Evolutionary conservation across 1,140 invertebrate species (phyloP).

Genomic region (Diuraphis noxia): DNA sequence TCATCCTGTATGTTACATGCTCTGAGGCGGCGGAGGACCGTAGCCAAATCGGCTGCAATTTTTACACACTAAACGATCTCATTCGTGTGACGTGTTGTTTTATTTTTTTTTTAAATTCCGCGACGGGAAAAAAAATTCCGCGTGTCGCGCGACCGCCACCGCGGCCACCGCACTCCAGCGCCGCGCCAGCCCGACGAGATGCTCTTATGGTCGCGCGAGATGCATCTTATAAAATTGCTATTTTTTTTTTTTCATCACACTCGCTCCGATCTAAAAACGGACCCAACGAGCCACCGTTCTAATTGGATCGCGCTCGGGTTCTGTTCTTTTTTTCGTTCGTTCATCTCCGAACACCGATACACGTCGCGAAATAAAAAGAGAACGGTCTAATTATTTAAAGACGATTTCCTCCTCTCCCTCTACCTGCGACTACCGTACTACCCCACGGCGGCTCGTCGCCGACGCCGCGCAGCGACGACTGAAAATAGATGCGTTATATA

Average conservation of each 20-base stretch:
- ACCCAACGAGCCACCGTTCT: not conserved
- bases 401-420: not conserved
- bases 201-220: not conserved
- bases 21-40: not conserved
- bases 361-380: not conserved
- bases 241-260: not conserved
- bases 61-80: slow-evolving; percentile 9
- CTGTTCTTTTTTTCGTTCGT: not conserved
- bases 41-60: slow-evolving; percentile 44
- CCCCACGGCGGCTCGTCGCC: no score
- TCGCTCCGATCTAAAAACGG: slow-evolving; percentile 20
- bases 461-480: not conserved
- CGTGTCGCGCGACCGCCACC: not conserved
- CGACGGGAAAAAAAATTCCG: slow-evolving; percentile 46
- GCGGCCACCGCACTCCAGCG: slow-evolving; percentile 38
- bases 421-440: not conserved
- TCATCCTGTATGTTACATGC: not conserved
- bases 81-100: not conserved
- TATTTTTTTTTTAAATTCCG: slow-evolving; percentile 43
- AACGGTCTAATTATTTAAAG: slow-evolving; percentile 37
- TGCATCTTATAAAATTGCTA: not conserved
- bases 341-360: not conserved
- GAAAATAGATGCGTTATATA: slow-evolving; percentile 27
- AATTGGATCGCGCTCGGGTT: slow-evolving; percentile 2
- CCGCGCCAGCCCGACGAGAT: not conserved